Conservation (phyloP, 2,888 invertebrate species). For the Drosophila longiperda region DNA sequence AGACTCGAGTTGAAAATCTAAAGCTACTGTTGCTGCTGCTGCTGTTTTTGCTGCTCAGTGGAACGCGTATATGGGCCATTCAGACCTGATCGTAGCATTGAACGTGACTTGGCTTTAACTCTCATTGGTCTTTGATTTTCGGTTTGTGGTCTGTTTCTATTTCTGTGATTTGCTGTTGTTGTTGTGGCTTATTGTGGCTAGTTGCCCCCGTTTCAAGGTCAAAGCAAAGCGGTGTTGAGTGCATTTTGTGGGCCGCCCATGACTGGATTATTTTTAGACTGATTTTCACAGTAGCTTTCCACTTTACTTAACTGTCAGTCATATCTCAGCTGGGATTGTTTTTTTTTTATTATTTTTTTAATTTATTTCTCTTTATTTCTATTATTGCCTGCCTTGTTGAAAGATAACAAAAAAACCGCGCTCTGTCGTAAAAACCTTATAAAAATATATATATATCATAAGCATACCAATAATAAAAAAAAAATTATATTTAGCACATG, state of each 20-base stretch:
- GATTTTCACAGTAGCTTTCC: slow-evolving; percentile 36
- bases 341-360: background rate
- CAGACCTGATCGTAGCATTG: slow-evolving; percentile 63
- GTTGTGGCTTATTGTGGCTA: background rate
- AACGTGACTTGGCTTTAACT: slow-evolving; percentile 71
- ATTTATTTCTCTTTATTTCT: slow-evolving; percentile 5
- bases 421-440: slow-evolving; percentile 1
- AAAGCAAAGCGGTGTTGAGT: background rate
- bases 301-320: slow-evolving; percentile 26
- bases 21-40: background rate
- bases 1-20: background rate
- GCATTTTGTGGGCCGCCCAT: slow-evolving; percentile 39
- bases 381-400: background rate
- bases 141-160: background rate
- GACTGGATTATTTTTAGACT: slow-evolving; percentile 9
- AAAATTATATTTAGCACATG: slow-evolving; percentile 39
- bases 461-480: slow-evolving; percentile 28
- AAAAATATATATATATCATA: slow-evolving; percentile 15
- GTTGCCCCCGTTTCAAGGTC: slow-evolving; percentile 57
- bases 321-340: slow-evolving; percentile 23
- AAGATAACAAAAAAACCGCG: slow-evolving; percentile 17
- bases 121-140: slow-evolving; percentile 7
- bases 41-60: slow-evolving; percentile 16
- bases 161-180: background rate
- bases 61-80: slow-evolving; percentile 48